A percentile compares a stretch with the other conserved stretches of the same genome.
phyloP scores from a whole-genome alignment of 2,888 invertebrate genomes.

The Phaonia tiefii region DNA sequence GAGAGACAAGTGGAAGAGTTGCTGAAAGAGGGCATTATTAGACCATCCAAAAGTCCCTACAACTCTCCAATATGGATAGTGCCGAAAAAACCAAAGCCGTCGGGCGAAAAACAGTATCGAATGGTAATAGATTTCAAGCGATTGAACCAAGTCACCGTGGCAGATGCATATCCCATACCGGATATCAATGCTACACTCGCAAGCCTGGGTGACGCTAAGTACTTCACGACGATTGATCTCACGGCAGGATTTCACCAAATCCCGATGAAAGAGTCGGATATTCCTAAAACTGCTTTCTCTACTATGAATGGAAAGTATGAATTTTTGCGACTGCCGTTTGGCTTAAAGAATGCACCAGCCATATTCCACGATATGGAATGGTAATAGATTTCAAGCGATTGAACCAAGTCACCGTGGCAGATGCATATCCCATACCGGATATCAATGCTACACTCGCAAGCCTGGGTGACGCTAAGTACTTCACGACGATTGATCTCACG shows the following conservation, averaged over 20 bases:
- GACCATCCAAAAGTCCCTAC: constrained; percentile 70
- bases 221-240: constrained; percentile 67
- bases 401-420: background rate
- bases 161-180: constrained; percentile 60
- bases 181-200: constrained; percentile 65
- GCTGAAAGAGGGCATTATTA: constrained; percentile 70
- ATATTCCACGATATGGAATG: constrained; percentile 67
- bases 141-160: background rate
- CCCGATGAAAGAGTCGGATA: constrained; percentile 24
- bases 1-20: background rate
- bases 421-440: constrained; percentile 64
- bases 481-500: constrained; percentile 67
- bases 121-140: constrained; percentile 1
- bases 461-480: constrained; percentile 65
- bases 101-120: constrained; percentile 64
- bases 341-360: constrained; percentile 54
- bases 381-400: constrained; percentile 3
- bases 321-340: constrained; percentile 54
- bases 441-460: constrained; percentile 64
- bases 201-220: constrained; percentile 65
- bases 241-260: constrained; percentile 70
- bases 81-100: constrained; percentile 66
- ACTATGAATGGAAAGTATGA: constrained; percentile 44
- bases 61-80: constrained; percentile 71
- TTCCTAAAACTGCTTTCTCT: background rate